Percentiles rank a stretch among this genome's conserved stretches.
Conservation (phyloP, 2,797 vertebrate species). For the Chelmon rostratus region DNA sequence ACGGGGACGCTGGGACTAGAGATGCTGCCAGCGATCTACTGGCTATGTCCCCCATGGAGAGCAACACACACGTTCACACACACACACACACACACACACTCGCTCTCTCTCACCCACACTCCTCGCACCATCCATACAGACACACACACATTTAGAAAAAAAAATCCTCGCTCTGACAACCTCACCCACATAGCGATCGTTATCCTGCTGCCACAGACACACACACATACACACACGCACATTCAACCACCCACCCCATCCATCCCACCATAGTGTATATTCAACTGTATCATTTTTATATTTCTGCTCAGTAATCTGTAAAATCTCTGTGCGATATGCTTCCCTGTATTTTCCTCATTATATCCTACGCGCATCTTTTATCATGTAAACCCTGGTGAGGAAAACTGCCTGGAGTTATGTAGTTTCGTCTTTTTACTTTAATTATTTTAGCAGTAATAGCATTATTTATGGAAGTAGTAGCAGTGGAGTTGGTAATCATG, state of each 20-base stretch:
- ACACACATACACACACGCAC: constrained; percentile 22
- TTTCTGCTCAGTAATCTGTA: constrained; percentile 53
- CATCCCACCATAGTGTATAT: constrained; percentile 35
- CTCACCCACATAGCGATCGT: constrained; percentile 62
- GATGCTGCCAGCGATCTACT: constrained; percentile 81
- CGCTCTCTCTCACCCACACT: constrained; percentile 33
- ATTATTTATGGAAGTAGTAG: neutral
- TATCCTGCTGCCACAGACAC: constrained; percentile 54
- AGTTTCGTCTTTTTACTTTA: constrained; percentile 33
- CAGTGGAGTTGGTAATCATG: neutral
- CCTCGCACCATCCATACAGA: constrained; percentile 47
- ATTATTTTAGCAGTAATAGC: constrained; percentile 33
- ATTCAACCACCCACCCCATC: constrained; percentile 35
- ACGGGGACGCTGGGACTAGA: constrained; percentile 75
- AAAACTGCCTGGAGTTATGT: constrained; percentile 17
- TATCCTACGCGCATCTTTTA: constrained; percentile 23
- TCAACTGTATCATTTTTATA: constrained; percentile 43
- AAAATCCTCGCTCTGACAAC: constrained; percentile 55
- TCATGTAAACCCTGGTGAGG: constrained; percentile 6
- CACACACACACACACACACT: constrained; percentile 19
- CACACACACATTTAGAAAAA: constrained; percentile 23
- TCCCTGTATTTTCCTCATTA: constrained; percentile 23
- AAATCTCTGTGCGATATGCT: constrained; percentile 18
- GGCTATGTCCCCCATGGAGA: constrained; percentile 75
- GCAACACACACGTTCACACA: constrained; percentile 41